Conservation (phyloP, 1,140 invertebrate species). For the Brachionus koreanus region DNA sequence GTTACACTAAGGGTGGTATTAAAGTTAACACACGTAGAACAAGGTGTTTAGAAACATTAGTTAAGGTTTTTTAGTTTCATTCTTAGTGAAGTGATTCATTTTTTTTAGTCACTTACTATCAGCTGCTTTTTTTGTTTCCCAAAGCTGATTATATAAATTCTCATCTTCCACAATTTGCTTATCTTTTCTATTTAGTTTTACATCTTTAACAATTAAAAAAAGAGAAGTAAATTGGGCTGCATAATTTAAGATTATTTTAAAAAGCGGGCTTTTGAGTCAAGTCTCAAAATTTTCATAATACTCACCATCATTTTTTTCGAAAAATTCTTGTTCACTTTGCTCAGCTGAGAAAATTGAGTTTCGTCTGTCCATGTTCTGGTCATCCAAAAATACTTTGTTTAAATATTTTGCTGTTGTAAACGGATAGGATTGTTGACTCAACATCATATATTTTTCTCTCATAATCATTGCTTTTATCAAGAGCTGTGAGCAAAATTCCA, state of each 20-base stretch:
- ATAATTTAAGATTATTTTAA: not conserved
- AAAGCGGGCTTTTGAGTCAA: not conserved
- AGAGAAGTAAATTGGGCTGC: not conserved
- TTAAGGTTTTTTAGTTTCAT: not conserved
- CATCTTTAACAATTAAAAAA: conserved; percentile 12
- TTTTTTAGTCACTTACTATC: conserved; percentile 18
- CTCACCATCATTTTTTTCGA: conserved; percentile 38
- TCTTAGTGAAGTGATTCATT: not conserved
- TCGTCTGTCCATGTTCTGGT: conserved; percentile 44
- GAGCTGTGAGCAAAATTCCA: conserved; percentile 77
- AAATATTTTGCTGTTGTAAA: conserved; percentile 78
- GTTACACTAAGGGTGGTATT: not conserved
- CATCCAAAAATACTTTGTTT: conserved; percentile 62
- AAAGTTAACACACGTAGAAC: not conserved
- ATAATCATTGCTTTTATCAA: conserved; percentile 80
- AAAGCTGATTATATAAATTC: conserved; percentile 36
- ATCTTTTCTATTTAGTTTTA: not conserved
- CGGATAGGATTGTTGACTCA: conserved; percentile 80
- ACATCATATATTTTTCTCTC: conserved; percentile 77
- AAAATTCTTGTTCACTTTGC: conserved; percentile 24
- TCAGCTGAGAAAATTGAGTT: conserved; percentile 37
- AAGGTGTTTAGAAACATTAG: not conserved
- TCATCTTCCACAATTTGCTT: conserved; percentile 16
- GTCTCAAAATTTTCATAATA: not conserved
- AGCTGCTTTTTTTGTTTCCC: conserved; percentile 1